Base-by-base conservation (phyloP, 2,888 invertebrate genomes). In the Ennomos erosarius region DNA sequence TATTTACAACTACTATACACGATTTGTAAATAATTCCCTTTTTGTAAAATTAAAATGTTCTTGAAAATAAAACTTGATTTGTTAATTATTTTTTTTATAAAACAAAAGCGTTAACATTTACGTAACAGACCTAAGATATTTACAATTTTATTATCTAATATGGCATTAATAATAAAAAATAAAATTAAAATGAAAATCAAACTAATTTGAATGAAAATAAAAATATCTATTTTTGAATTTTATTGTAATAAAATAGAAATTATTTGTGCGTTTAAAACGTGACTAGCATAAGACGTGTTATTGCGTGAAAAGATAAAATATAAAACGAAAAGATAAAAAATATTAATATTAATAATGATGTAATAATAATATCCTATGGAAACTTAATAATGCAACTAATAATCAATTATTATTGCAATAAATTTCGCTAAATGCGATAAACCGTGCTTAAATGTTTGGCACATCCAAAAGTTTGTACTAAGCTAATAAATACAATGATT, bases 281-380 rank as follows among this genome's bases (percentile, higher is more conserved):
- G 91, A 92, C 91, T 92, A 92, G 91, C 90, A 91, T 91, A 85
- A 88, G 88, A 87, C 78, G 85, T 89, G 88, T 89, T 91, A 92
- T 92, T 92, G 91, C 91, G 81, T 83, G 87, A 88, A 87, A 82
- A 82, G 72, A 75, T 73, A 51, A 50, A 53, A 59, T 73, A 51
- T 54, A 53, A 59, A 36, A 48, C 34, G 33, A 71, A 70, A 70
- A 65, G 66, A 74, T 73, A 77, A 74, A 75, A 75, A 78, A 6
- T 26, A 26, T 26, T 6, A 26, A 16, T 16, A n/a, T 75, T 67
- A 36, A 51, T 71, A 76, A 73, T 72, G 67, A 74, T 75, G 72
- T 71, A 70, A 70, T 60, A 73, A 74, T 74, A 74, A 75, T 74
- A 76, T 70, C 71, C 71, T 80, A 79, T 74, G 73, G 78, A 86